These are phyloP conservation scores for Hoplodrina ambigua DNA, from an alignment of 2,888 invertebrate species.

Conservation along the genomic window DNA sequence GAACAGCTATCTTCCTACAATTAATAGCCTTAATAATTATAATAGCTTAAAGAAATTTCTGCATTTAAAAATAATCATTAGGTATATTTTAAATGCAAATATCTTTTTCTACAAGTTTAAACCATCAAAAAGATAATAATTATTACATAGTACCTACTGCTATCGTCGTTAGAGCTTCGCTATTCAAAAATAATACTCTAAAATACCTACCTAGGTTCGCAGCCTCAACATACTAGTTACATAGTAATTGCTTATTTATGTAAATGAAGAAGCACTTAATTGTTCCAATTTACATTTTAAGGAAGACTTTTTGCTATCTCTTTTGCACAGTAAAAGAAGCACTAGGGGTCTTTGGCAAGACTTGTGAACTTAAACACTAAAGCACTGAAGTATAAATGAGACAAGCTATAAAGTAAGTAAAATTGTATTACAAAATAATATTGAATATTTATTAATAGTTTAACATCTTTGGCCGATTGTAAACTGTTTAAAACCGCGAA, in stretches of 20 bases:
- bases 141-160: not conserved
- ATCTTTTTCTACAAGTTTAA: not conserved
- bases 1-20: not conserved
- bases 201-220: constrained; percentile 22
- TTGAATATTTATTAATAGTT: constrained; percentile 16
- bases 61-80: not conserved
- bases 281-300: constrained; percentile 54
- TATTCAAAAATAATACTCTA: constrained; percentile 20
- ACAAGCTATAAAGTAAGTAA: not conserved
- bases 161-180: constrained; percentile 14
- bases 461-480: constrained; percentile 11
- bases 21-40: not conserved
- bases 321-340: constrained; percentile 30
- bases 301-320: constrained; percentile 50
- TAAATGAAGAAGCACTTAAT: constrained; percentile 51
- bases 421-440: too few species aligned
- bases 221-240: constrained; percentile 44
- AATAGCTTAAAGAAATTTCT: not conserved
- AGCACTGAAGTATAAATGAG: constrained; percentile 28
- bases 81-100: too few species aligned
- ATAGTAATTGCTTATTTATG: constrained; percentile 57
- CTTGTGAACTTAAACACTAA: constrained; percentile 35
- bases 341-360: constrained; percentile 34
- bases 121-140: not conserved
- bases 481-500: constrained; percentile 13